A percentile compares a stretch with the other conserved stretches of the same genome.
phyloP scores from a whole-genome alignment of 1,140 invertebrate genomes.

The Drosophila serrata region DNA sequence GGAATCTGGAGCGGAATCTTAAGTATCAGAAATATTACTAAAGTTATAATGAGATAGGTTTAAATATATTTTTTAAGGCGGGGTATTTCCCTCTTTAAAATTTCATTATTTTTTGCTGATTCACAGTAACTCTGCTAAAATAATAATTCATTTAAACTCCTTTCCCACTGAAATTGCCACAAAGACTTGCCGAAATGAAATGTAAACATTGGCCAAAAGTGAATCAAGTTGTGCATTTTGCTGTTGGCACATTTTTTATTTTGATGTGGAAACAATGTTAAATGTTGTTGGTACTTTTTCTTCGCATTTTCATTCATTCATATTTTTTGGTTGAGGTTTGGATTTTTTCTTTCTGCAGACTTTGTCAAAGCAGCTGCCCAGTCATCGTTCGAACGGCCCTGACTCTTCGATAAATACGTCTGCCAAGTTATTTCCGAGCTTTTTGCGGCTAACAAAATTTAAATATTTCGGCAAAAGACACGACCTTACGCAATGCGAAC shows the following conservation, averaged over 20 bases:
- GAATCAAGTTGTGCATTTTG: constrained; percentile 39
- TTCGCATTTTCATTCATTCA: constrained; percentile 20
- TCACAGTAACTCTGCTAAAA: neutral
- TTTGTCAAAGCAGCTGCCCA: constrained; percentile 33
- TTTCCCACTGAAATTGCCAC: constrained; percentile 7
- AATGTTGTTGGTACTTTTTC: constrained; percentile 4
- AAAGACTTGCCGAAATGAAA: constrained; percentile 37
- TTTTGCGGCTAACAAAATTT: constrained; percentile 52
- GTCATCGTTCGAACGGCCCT: constrained; percentile 29
- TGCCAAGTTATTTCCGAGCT: constrained; percentile 53
- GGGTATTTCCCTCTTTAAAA: no score
- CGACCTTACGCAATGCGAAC: constrained; percentile 61
- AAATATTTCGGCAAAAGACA: constrained; percentile 48
- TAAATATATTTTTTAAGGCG: neutral
- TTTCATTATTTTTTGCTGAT: neutral
- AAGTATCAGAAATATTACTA: neutral
- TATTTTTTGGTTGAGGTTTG: constrained; percentile 15
- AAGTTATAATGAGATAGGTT: neutral
- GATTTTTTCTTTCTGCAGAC: constrained; percentile 21
- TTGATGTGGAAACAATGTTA: constrained; percentile 9
- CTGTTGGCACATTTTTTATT: constrained; percentile 38
- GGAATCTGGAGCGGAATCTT: neutral
- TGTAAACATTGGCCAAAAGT: constrained; percentile 36
- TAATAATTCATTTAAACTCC: constrained; percentile 9
- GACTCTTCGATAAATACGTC: constrained; percentile 44